Evolutionary conservation across 2,888 invertebrate species (phyloP).

Genomic region (Hemistola chrysoprasaria): DNA sequence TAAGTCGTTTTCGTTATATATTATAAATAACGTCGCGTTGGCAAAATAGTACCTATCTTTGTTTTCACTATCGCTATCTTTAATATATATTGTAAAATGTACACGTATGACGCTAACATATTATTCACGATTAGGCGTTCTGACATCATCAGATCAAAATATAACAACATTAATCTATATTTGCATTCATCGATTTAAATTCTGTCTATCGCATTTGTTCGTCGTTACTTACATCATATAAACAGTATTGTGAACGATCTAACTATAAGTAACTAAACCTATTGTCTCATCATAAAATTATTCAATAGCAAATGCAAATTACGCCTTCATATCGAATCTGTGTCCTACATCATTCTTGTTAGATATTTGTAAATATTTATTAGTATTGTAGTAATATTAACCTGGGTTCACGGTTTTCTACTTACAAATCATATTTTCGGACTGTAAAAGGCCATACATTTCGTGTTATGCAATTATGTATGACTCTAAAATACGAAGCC

Average conservation of each 20-base stretch:
- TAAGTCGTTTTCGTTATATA: too few relatives aligned
- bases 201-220: slow-evolving; percentile 36
- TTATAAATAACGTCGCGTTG: too few relatives aligned
- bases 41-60: too few relatives aligned
- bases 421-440: slow-evolving; percentile 5
- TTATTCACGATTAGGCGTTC: slow-evolving; percentile 5
- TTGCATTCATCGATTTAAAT: slow-evolving; percentile 40
- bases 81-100: background rate
- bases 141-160: slow-evolving; percentile 26
- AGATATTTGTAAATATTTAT: slow-evolving; percentile 14
- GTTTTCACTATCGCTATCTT: too few relatives aligned
- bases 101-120: background rate
- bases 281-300: slow-evolving; percentile 48
- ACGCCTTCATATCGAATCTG: slow-evolving; percentile 29
- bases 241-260: slow-evolving; percentile 40
- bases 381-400: slow-evolving; percentile 24
- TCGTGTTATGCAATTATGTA: slow-evolving; percentile 2
- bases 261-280: slow-evolving; percentile 38
- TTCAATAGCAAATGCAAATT: slow-evolving; percentile 52
- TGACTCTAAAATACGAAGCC: slow-evolving; percentile 3
- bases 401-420: slow-evolving; percentile 34
- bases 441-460: slow-evolving; percentile 8
- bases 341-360: slow-evolving; percentile 35
- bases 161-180: slow-evolving; percentile 15
- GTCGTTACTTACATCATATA: slow-evolving; percentile 38